Percentiles rank a stretch among this genome's conserved stretches.
Conservation (phyloP, 2,888 invertebrate species). For the Brassicogethes aeneus region DNA sequence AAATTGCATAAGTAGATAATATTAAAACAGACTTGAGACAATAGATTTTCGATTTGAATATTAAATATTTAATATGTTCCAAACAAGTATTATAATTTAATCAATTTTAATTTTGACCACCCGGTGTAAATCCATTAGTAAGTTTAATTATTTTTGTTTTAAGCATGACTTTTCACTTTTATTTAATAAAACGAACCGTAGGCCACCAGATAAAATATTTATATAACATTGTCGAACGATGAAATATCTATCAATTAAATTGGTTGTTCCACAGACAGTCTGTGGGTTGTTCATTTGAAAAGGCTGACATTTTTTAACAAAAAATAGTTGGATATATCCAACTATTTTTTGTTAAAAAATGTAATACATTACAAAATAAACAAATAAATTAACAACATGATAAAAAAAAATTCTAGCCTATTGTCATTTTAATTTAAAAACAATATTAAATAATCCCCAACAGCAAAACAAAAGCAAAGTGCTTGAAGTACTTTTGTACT, state of each 20-base stretch:
- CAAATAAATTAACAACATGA: too few relatives aligned
- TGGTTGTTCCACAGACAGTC: not conserved
- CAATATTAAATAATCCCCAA: too few relatives aligned
- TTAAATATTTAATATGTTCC: not conserved
- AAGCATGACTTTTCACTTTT: not conserved
- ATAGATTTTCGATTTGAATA: not conserved
- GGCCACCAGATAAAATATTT: not conserved
- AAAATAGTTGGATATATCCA: too few relatives aligned
- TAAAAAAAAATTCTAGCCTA: too few relatives aligned
- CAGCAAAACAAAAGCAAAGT: too few relatives aligned
- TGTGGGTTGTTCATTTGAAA: too few relatives aligned
- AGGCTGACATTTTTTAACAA: too few relatives aligned
- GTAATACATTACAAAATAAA: too few relatives aligned
- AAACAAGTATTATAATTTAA: slow-evolving; percentile 1
- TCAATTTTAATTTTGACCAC: slow-evolving; percentile 3
- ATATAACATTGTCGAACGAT: not conserved
- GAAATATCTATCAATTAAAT: not conserved
- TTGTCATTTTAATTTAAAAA: too few relatives aligned
- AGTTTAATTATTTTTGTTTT: slow-evolving; percentile 3
- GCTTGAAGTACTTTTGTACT: too few relatives aligned
- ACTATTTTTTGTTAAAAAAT: too few relatives aligned
- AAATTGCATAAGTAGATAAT: too few relatives aligned
- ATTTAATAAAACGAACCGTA: not conserved
- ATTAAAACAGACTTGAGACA: not conserved
- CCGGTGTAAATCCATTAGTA: slow-evolving; percentile 4